Evolutionary conservation across 1,140 invertebrate species (phyloP), one percentile per base, ranked within the genome.

Genomic region (Pseudachorutes palmiensis): DNA sequence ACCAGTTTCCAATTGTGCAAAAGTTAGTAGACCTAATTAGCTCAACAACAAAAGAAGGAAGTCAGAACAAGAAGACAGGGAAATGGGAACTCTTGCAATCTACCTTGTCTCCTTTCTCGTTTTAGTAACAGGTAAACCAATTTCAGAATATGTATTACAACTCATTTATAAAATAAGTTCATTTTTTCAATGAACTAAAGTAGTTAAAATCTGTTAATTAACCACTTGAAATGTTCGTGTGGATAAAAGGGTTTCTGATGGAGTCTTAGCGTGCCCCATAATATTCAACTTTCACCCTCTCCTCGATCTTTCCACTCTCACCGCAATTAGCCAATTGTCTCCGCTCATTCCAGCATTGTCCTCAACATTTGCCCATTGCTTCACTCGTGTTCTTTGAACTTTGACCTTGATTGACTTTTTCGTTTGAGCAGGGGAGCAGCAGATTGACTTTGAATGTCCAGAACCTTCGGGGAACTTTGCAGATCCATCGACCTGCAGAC

Each of bases 401-500:
- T 45, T 45, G 36, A 45, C 36, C 36, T 45, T 45, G 36, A 12
- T 45, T 45, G 36, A 45, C 36, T 55, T 60, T 36, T 45, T 60
- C 30, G 33, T 64, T 31, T 33, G 49, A 58, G n/a, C 31, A 65
- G 45, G 28, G 16, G 62, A 28, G 29, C 45, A 86, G 67, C 83
- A 85, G 58, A 83, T 85, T 70, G 84, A 86, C 66, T 91, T 88
- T 70, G 77, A 77, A 63, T 91, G 89, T 76, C 88, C 88, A 1
- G 83, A 85, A 73, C 83, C 83, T 24, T 83, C 85, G 72, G 91
- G 89, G 68, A 91, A 92, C 75, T 94, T 88, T 78, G 90, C 91
- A n/a, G 91, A 94, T 80, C 91, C 91, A 2, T 86, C 83, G 22
- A 92, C 89, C 5, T 94, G 91, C 75, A 82, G 90, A 69, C 82